Evolutionary conservation across 2,113 vertebrate genomes (phyloP), one percentile per base, ranked within the genome.

Genomic region (Pseudolaguvia tuberculata): DNA sequence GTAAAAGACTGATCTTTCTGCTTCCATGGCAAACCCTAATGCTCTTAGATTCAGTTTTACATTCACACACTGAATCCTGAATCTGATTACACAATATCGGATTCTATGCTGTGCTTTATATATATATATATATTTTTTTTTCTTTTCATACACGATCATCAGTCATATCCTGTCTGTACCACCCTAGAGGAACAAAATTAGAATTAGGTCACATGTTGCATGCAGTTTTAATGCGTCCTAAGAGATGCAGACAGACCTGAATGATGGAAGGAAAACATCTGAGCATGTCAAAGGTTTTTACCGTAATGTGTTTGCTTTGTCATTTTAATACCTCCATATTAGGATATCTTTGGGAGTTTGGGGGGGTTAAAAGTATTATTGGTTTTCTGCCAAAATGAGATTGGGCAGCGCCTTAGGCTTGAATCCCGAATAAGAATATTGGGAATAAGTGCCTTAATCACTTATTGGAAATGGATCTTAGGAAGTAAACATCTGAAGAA

Each of bases 241-340:
- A 75, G 39, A 5, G 62, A 75, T 55, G 50, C 50, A 27, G 50
- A 65, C 59, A 45, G 50, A 65, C 12, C 10, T 39, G 31, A 51
- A 61, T 47, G 35, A 75, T 75, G 62, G 51, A 67, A 29, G 62
- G 23, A 66, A 66, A 21, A 47, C 72, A 75, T 45, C 67, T 31
- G 62, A 75, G 65, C 62, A 35, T 67, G 21, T 51, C 61, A 47
- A 45, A 65, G 62, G 61, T 65, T 45, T 47, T 51, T 56, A 15
- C 50, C 18, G 18, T 57, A 21, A 39, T 67, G 29, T 29, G 18
- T 39, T 59, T 42, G 23, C 7, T 23, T 62, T 35, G 53, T 42
- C 23, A 14, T 55, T 50, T 56, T 14, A 29, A 56, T 35, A 23
- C 61, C 10, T 6, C 10, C 21, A 17, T 52, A 56, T 66, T 66